phyloP scores from a whole-genome alignment of 2,113 vertebrate species.

The Porphyrio hochstetteri region DNA sequence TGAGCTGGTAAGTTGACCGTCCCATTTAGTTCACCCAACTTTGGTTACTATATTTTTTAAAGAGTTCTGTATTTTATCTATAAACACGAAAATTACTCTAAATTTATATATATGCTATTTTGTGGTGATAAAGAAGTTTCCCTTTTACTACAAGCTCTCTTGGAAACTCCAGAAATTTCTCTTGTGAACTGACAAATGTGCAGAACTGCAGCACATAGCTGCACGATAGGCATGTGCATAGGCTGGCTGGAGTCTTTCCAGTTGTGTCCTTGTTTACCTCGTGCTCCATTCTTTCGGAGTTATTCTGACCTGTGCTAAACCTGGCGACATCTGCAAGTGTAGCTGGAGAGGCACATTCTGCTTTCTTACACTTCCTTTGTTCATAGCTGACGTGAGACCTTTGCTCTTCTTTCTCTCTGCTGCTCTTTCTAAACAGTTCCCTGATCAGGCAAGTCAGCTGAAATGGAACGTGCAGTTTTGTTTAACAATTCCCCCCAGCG shows the following conservation, averaged over 20 bases:
- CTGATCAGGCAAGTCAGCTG: slow-evolving; percentile 93
- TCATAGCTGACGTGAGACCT: background rate
- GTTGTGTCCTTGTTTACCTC: background rate
- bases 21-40: background rate
- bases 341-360: background rate
- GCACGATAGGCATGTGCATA: background rate
- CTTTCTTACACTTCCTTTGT: background rate
- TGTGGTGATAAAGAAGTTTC: background rate
- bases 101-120: background rate
- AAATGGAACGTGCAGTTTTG: slow-evolving; percentile 99
- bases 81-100: background rate
- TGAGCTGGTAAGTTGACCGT: slow-evolving; percentile 85
- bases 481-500: slow-evolving; percentile 97
- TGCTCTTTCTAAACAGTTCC: slow-evolving; percentile 81
- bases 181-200: background rate
- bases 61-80: background rate
- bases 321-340: background rate
- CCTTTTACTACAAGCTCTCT: background rate
- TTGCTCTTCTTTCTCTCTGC: background rate
- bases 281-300: background rate
- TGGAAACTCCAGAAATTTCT: background rate
- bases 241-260: background rate
- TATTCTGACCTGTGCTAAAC: background rate
- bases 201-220: background rate
- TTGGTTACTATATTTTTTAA: background rate